Base-by-base conservation (phyloP, 2,888 invertebrate genomes). In the Celastrina argiolus region DNA sequence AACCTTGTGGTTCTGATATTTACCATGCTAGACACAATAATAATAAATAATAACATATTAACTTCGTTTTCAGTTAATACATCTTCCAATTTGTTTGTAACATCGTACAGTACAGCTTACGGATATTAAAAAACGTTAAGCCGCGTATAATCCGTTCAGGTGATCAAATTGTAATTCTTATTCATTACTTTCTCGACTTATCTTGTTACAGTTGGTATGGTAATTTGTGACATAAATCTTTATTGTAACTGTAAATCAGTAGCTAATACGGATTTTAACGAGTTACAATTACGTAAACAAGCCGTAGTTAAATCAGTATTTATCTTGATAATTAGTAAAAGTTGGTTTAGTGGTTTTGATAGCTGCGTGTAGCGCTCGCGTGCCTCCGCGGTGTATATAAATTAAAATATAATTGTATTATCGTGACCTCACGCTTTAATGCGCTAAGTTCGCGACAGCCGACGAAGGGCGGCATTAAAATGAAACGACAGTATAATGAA, bases 391-490 rank as follows among this genome's bases (percentile, higher is more conserved):
- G 81, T 80, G 85, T 78, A 87, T 90, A 91, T 91, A 91, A 91
- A 91, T 91, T 91, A 90, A 88, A 89, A 88, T 85, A 84, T 91
- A 91, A 91, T 91, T 90, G 90, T 88, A 83, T 87, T 91, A 89
- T 90, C 90, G 90, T 89, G 89, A 88, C 88, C 87, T 82, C 82
- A 82, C 82, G 84, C 82, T 83, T 85, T 88, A 84, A 85, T 85
- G 81, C 84, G 82, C 85, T 81, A 78, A 78, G 76, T 77, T 74
- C 72, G 74, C 76, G 76, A 77, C 80, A 73, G 76, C 75, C 71
- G 79, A 79, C 76, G 79, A 78, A 81, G 79, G 78, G 74, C 77
- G 79, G 70, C 71, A 75, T 76, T 75, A 75, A 74, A 74, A 75
- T 74, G 74, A 73, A 74, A 69, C 64, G 66, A 66, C 69, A 71